Conservation (phyloP, 2,113 vertebrate genomes). For the Cheilinus undulatus region DNA sequence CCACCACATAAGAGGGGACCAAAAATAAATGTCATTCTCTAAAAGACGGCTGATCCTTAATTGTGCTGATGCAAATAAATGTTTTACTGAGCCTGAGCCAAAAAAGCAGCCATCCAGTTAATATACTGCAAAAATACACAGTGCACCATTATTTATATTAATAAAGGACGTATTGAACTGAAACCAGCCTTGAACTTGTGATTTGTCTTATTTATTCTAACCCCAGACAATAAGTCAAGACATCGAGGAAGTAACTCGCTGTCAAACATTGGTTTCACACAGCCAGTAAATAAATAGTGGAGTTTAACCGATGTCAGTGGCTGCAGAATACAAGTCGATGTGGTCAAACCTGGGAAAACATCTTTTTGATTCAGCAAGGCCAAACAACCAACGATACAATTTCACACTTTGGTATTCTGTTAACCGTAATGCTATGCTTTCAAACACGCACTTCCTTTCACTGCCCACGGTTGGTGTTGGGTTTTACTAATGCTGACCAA, state of each 20-base stretch:
- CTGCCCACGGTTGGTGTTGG: conserved; percentile 35
- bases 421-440: conserved; percentile 63
- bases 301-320: conserved; percentile 48
- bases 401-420: conserved; percentile 47
- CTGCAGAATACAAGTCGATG: conserved; percentile 43
- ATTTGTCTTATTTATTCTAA: conserved; percentile 38
- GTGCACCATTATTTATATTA: conserved; percentile 13
- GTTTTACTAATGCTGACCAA: conserved; percentile 47
- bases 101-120: background rate
- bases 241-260: conserved; percentile 41
- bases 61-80: too few relatives aligned
- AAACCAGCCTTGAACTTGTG: conserved; percentile 52
- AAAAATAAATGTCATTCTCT: too few relatives aligned
- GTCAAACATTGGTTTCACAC: conserved; percentile 49
- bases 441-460: conserved; percentile 50
- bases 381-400: conserved; percentile 60
- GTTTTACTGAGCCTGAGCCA: background rate
- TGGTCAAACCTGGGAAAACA: conserved; percentile 62
- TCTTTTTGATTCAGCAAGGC: conserved; percentile 71
- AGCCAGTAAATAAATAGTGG: conserved; percentile 26
- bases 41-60: too few relatives aligned
- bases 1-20: too few relatives aligned
- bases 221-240: conserved; percentile 34
- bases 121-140: background rate
- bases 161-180: conserved; percentile 16